Conservation (phyloP, 2,113 vertebrate species). For the Lates calcarifer region DNA sequence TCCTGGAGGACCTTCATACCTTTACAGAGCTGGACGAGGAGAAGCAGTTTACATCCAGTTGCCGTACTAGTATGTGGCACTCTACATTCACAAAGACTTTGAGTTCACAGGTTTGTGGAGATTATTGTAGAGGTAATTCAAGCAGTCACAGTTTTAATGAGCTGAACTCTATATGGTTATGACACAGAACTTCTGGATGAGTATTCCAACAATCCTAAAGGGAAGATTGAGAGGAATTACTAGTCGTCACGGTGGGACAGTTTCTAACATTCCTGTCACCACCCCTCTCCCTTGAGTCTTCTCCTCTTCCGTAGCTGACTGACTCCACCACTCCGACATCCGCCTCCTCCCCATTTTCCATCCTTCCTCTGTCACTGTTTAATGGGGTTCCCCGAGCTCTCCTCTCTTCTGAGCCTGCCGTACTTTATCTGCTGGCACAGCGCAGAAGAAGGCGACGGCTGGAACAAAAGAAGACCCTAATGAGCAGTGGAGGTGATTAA, state of each 20-base stretch:
- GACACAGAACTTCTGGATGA: slow-evolving; percentile 25
- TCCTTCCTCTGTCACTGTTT: slow-evolving; percentile 56
- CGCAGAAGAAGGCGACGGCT: slow-evolving; percentile 44
- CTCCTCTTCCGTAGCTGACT: slow-evolving; percentile 53
- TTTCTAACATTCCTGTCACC: slow-evolving; percentile 43
- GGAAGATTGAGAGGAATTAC: slow-evolving; percentile 38
- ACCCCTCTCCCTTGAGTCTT: slow-evolving; percentile 42
- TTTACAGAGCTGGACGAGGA: slow-evolving; percentile 6
- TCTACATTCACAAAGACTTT: slow-evolving; percentile 2
- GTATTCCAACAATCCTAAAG: slow-evolving; percentile 37
- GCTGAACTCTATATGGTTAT: slow-evolving; percentile 23
- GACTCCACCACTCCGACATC: slow-evolving; percentile 46
- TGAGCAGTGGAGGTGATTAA: slow-evolving; percentile 82
- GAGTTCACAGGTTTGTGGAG: slow-evolving; percentile 30
- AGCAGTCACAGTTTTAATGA: slow-evolving; percentile 36
- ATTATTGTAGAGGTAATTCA: slow-evolving; percentile 30
- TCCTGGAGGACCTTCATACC: neutral
- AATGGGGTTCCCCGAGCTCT: slow-evolving; percentile 66
- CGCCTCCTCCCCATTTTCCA: slow-evolving; percentile 41
- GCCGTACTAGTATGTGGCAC: neutral
- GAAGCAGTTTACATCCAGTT: slow-evolving; percentile 18
- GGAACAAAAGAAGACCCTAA: slow-evolving; percentile 79
- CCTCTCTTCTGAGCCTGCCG: slow-evolving; percentile 50
- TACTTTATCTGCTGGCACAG: slow-evolving; percentile 71
- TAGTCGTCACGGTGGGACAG: slow-evolving; percentile 38